phyloP scores from a whole-genome alignment of 2,797 vertebrate species.

The Chromobotia macracanthus region DNA sequence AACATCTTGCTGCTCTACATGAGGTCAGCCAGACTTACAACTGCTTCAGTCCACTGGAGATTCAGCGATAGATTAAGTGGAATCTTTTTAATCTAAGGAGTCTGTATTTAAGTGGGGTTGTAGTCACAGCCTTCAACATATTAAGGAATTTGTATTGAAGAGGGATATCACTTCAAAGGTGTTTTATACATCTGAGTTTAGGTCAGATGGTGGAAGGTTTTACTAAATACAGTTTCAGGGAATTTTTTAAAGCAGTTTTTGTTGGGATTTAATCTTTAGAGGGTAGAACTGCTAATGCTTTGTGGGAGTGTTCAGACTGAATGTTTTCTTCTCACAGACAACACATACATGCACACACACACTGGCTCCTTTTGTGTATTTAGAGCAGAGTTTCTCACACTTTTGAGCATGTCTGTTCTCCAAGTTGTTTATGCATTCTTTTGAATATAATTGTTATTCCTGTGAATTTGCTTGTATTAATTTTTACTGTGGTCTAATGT shows the following conservation, averaged over 20 bases:
- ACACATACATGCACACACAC: not conserved
- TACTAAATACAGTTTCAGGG: conserved; percentile 41
- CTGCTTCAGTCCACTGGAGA: conserved; percentile 54
- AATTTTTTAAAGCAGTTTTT: conserved; percentile 45
- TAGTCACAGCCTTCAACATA: conserved; percentile 55
- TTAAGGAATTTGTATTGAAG: conserved; percentile 56
- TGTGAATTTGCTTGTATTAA: not conserved
- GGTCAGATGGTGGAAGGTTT: conserved; percentile 52
- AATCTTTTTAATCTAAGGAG: conserved; percentile 58
- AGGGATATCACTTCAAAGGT: conserved; percentile 58
- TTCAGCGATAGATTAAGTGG: conserved; percentile 57
- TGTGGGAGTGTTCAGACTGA: conserved; percentile 36
- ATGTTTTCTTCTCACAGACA: not conserved
- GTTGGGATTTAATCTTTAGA: conserved; percentile 40
- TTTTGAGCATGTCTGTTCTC: conserved; percentile 1
- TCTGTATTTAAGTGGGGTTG: conserved; percentile 50
- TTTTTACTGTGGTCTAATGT: too few species aligned
- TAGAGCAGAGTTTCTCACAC: conserved; percentile 8
- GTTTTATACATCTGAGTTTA: conserved; percentile 49
- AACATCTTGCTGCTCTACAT: conserved; percentile 52
- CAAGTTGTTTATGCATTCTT: not conserved
- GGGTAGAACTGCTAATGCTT: conserved; percentile 22
- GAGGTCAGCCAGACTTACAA: conserved; percentile 54
- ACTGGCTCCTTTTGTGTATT: not conserved
- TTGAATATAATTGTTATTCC: not conserved